Percentiles rank a stretch among this genome's conserved stretches.
phyloP scores from a whole-genome alignment of 2,113 vertebrate species.

The Ondatra zibethicus region DNA sequence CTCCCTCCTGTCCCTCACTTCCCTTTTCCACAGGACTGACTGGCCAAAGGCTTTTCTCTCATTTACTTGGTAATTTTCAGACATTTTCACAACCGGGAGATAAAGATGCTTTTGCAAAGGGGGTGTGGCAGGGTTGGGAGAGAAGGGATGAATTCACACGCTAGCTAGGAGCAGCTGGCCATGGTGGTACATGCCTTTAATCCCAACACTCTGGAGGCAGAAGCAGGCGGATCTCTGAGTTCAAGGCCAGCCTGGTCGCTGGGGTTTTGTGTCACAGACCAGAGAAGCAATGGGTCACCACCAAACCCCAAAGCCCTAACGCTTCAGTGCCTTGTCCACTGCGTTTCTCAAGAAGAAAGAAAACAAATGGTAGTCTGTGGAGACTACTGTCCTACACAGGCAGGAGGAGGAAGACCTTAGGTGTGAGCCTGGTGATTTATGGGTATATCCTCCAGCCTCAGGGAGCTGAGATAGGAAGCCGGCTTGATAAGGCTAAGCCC shows the following conservation, averaged over 20 bases:
- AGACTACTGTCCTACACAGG: neutral
- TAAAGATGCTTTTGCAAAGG: neutral
- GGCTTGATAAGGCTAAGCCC: neutral
- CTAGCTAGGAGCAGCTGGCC: neutral
- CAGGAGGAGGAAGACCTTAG: neutral
- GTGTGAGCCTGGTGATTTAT: neutral
- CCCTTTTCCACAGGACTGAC: neutral
- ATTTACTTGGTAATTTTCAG: conserved; percentile 52
- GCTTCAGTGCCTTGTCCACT: neutral
- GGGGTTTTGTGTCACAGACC: neutral
- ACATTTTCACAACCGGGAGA: neutral
- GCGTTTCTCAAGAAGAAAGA: neutral
- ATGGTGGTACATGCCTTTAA: rapidly evolving
- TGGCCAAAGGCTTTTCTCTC: neutral
- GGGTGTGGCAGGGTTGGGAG: neutral
- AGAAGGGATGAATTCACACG: neutral
- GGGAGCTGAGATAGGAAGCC: neutral
- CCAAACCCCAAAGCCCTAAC: neutral
- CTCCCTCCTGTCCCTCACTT: neutral
- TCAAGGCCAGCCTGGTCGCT: neutral
- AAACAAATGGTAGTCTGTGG: rapidly evolving
- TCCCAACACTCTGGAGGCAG: neutral
- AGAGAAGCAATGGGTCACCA: neutral
- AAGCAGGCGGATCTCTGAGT: neutral
- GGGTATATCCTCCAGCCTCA: neutral